Evolutionary conservation across 2,113 vertebrate species (phyloP), one percentile per base, ranked within the genome.

Genomic region (Triplophysa rosa): DNA sequence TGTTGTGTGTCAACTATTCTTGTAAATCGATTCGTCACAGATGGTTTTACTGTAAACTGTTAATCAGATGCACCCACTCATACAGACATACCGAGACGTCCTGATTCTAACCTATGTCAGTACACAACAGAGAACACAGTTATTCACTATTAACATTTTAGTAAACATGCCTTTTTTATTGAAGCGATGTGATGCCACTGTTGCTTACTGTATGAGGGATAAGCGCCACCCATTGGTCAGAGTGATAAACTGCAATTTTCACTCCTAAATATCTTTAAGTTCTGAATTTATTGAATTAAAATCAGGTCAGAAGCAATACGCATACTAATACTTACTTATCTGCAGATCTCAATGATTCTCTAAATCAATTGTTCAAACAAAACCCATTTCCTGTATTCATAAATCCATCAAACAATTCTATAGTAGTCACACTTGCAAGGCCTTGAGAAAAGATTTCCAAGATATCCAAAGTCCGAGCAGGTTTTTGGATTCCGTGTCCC

Each of bases 401-500:
- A 72, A 21, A 70, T 63, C 67, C 26, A 68, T 67, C 19, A 61
- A 52, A 8, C 40, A 13, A n/a, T 67, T 16, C 52, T 77, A 37
- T 40, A 59, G 76, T 23, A 8, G 62, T 52, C 56, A 13, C 23
- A 61, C 33, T 75, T 65, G 59, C 58, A 33, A 72, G 79, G 71
- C 79, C 76, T 79, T 81, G 79, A 77, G 63, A 83, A 74, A 83
- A 29, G 67, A 58, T 56, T 52, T 64, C 59, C 58, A 47, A 26
- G 19, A 80, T 77, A 67, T 77, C 49, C 64, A 73, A 71, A 61
- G 56, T 59, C 76, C 70, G 62, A 24, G 67, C 80, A 56, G 71
- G 1, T 61, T 70, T 62, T 75, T 81, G 65, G 83, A 79, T 79
- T 82, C 76, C 73, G 26, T 52, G 61, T 52, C 14, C 75, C 66